A percentile compares a stretch with the other conserved stretches of the same genome.
These are phyloP conservation scores for Athetis lepigone DNA, from an alignment of 2,888 invertebrate genomes.

Conservation along the genomic window DNA sequence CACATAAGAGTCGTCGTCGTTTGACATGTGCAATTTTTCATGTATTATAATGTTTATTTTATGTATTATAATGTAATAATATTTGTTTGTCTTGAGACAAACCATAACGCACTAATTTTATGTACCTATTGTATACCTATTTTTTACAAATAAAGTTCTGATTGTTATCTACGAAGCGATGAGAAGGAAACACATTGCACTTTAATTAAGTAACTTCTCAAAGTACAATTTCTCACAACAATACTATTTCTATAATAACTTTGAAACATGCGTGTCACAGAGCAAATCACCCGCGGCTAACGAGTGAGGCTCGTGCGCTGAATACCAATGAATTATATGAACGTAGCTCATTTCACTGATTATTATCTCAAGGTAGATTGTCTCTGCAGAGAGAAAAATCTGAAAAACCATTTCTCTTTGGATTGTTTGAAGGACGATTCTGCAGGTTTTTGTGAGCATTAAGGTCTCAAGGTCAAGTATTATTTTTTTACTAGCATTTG, in stretches of 20 bases:
- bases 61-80: too few relatives aligned
- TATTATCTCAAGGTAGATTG: constrained; percentile 10
- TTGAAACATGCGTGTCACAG: constrained; percentile 29
- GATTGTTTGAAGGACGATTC: constrained; percentile 23
- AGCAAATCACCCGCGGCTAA: constrained; percentile 33
- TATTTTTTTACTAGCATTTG: too few relatives aligned
- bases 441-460: not conserved
- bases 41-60: too few relatives aligned
- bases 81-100: too few relatives aligned
- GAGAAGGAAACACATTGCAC: not conserved
- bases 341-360: constrained; percentile 24
- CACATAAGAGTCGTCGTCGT: too few relatives aligned
- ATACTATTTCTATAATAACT: constrained; percentile 13
- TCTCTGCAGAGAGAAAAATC: constrained; percentile 4
- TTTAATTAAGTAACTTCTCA: not conserved
- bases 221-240: not conserved
- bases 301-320: constrained; percentile 32
- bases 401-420: constrained; percentile 12
- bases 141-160: too few relatives aligned
- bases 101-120: too few relatives aligned
- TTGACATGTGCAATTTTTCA: too few relatives aligned
- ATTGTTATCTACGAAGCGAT: too few relatives aligned
- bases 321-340: constrained; percentile 29
- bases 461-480: not conserved
- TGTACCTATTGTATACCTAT: too few relatives aligned